Evolutionary conservation across 2,888 invertebrate genomes (phyloP), one percentile per base, ranked within the genome.

Genomic region (Lissonota sp.): DNA sequence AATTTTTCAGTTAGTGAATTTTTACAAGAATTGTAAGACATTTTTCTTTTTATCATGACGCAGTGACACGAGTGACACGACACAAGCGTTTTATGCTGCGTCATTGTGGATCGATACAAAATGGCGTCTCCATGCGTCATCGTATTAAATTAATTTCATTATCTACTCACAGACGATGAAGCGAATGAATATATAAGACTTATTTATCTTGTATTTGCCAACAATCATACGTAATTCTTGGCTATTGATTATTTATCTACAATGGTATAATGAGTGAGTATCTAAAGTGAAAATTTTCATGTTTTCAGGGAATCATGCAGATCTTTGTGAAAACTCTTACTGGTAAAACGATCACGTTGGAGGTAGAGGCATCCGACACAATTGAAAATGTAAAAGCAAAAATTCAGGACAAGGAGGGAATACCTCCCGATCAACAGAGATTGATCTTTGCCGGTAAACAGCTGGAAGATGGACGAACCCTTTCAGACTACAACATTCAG

Each of bases 261-360:
- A 3, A 26, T 26, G 26, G 3, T 3, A 1, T 26, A 2, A 26
- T 3, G 26, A 26, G 1, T 26, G 3, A 26, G 26, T 26, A 26
- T 26, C 26, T 26, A 26, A 26, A 26, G 26, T 26, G 26, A 2
- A 3, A 26, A 26, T 46, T 46, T 51, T 44, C 62, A 26, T 63
- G 10, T 66, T 81, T 79, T 26, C 58, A 88, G 87, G 79, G 64
- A 84, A 88, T 58, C 67, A 88, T 88, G 88, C 88, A 88, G 85
- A 88, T 87, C 69, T 87, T 84, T 62, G 81, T 80, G 0, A 84
- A 84, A 12, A 85, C 85, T 55, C 49, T 85, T 6, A 85, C 85
- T 3, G 85, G 85, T n/a, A 85, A 85, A 14, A 85, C 84, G 0
- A 85, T 85, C 16, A 85, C 84, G 5, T 39, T 85, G 37, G 85